Conservation (phyloP, 2,797 vertebrate species). For the Pteronotus mesoamericanus region DNA sequence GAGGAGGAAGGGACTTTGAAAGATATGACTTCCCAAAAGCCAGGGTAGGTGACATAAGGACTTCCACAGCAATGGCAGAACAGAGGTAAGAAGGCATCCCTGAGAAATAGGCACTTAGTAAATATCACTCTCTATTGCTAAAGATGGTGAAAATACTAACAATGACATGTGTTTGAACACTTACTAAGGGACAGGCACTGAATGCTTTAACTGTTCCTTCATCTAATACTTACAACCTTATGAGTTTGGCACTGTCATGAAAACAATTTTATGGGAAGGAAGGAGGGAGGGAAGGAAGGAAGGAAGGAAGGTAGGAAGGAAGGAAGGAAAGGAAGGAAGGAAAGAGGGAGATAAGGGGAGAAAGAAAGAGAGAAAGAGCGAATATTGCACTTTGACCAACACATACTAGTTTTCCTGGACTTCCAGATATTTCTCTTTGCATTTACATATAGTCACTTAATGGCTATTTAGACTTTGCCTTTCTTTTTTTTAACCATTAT, state of each 20-base stretch:
- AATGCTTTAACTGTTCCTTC: background rate
- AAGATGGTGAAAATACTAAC: background rate
- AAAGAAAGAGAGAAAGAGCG: background rate
- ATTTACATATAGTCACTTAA: background rate
- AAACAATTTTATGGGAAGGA: background rate
- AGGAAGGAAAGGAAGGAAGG: background rate
- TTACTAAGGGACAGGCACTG: background rate
- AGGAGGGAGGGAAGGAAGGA: too few species aligned
- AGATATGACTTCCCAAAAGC: background rate
- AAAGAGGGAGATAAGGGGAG: fast-evolving
- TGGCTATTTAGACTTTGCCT: background rate
- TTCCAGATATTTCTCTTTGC: background rate
- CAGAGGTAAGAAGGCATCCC: background rate
- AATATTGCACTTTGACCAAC: background rate
- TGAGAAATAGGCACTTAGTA: background rate
- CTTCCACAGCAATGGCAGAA: background rate
- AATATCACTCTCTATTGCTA: background rate
- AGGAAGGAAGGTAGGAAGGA: background rate
- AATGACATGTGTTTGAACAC: background rate
- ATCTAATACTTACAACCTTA: background rate
- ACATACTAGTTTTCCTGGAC: background rate
- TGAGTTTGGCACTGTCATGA: background rate
- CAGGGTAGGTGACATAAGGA: background rate
- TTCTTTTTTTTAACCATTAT: background rate
- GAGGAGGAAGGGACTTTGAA: background rate